A percentile compares a stretch with the other conserved stretches of the same genome.
phyloP scores from a whole-genome alignment of 1,140 invertebrate species.

The Gryllus bimaculatus region DNA sequence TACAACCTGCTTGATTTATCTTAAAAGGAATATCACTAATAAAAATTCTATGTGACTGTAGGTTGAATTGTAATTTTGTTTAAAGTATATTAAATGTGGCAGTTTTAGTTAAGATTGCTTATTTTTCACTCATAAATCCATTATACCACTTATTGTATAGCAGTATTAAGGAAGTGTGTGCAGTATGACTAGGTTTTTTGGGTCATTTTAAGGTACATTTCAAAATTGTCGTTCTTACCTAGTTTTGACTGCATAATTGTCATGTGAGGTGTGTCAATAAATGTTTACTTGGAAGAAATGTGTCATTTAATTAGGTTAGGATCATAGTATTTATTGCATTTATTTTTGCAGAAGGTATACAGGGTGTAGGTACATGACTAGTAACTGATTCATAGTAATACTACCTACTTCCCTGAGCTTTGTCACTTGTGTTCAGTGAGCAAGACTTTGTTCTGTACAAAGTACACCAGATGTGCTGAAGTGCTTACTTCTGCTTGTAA shows the following conservation, averaged over 20 bases:
- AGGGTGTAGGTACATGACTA: too few relatives aligned
- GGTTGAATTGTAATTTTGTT: slow-evolving; percentile 1
- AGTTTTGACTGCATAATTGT: background rate
- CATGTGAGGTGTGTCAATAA: slow-evolving; percentile 4
- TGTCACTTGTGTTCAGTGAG: too few relatives aligned
- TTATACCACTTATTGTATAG: slow-evolving; percentile 2
- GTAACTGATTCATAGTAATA: too few relatives aligned
- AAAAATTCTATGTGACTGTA: background rate
- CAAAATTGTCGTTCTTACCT: background rate
- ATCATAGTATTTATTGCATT: background rate
- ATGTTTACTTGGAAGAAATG: background rate
- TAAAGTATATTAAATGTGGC: background rate
- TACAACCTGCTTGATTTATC: background rate
- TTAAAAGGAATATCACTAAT: background rate
- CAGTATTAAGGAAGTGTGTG: background rate
- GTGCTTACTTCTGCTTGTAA: too few relatives aligned
- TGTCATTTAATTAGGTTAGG: slow-evolving; percentile 1
- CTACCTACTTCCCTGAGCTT: too few relatives aligned
- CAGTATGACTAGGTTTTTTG: background rate
- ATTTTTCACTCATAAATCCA: background rate
- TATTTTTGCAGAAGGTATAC: too few relatives aligned
- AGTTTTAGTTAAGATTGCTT: slow-evolving; percentile 5
- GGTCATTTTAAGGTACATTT: background rate
- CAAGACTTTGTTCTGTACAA: too few relatives aligned
- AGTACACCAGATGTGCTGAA: too few relatives aligned